phyloP scores from a whole-genome alignment of 1,140 invertebrate species.

The Phymastichus coffea region DNA sequence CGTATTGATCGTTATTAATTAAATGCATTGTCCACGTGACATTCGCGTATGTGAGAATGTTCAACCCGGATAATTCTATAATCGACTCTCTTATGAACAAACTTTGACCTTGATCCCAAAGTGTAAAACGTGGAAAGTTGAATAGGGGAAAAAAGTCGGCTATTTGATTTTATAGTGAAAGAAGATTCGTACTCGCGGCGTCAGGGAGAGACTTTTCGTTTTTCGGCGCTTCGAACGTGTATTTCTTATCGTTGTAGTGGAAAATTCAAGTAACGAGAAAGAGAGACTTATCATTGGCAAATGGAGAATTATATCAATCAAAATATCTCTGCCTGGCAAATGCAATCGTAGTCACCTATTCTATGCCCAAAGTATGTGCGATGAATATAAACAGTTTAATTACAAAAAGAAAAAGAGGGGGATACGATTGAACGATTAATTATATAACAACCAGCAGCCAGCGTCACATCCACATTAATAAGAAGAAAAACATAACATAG shows the following conservation, averaged over 20 bases:
- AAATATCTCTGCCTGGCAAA: slow-evolving; percentile 36
- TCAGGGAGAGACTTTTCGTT: no score
- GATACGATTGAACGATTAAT: slow-evolving; percentile 32
- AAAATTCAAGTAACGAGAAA: slow-evolving; percentile 25
- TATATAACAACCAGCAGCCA: slow-evolving; percentile 47
- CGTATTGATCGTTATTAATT: slow-evolving; percentile 26
- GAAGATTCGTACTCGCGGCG: no score
- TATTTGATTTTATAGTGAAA: no score
- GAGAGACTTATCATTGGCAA: slow-evolving; percentile 14
- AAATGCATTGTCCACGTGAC: slow-evolving; percentile 24
- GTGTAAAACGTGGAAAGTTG: slow-evolving; percentile 18
- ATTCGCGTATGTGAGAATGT: slow-evolving; percentile 17
- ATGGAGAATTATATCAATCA: slow-evolving; percentile 23
- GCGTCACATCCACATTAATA: slow-evolving; percentile 51
- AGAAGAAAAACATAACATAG: slow-evolving; percentile 37
- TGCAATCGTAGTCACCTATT: slow-evolving; percentile 40
- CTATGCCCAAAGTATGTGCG: not conserved
- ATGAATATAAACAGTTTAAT: not conserved
- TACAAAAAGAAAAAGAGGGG: slow-evolving; percentile 22
- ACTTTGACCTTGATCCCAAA: slow-evolving; percentile 26
- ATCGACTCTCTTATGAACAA: slow-evolving; percentile 28
- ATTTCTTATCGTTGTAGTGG: slow-evolving; percentile 10
- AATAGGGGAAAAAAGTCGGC: slow-evolving; percentile 21
- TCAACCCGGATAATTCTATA: slow-evolving; percentile 26
- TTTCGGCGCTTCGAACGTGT: not conserved